A percentile compares a stretch with the other conserved stretches of the same genome.
These are phyloP conservation scores for Diachrysia chrysitis DNA, from an alignment of 2,888 invertebrate genomes.

Conservation along the genomic window DNA sequence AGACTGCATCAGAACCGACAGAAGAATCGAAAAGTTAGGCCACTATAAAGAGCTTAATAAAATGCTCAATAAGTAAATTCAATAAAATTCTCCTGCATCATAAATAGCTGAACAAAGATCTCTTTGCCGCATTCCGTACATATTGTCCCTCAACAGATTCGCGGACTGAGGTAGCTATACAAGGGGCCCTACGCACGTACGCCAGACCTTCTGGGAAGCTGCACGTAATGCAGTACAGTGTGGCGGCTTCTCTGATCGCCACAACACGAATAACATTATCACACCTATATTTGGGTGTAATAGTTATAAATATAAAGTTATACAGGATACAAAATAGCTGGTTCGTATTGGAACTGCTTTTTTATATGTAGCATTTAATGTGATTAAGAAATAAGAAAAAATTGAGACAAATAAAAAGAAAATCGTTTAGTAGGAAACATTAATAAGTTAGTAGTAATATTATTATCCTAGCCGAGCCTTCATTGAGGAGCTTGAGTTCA, in stretches of 20 bases:
- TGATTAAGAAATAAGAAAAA: no score
- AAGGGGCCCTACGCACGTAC: constrained; percentile 61
- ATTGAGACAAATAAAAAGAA: no score
- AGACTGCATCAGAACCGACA: no score
- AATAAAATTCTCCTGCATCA: constrained; percentile 10
- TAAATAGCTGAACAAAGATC: constrained; percentile 29
- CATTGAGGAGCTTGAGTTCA: constrained; percentile 46
- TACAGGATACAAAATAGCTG: neutral
- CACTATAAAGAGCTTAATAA: neutral
- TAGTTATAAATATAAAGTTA: constrained; percentile 15
- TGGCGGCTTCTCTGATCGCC: constrained; percentile 49
- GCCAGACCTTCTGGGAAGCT: constrained; percentile 60
- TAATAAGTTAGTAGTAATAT: neutral
- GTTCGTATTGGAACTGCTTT: neutral
- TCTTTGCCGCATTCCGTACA: constrained; percentile 40
- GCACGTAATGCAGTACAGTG: constrained; percentile 30
- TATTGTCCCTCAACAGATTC: constrained; percentile 41
- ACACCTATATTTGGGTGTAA: constrained; percentile 20
- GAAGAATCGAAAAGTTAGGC: no score
- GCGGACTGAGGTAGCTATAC: constrained; percentile 41
- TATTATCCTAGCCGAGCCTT: constrained; percentile 12
- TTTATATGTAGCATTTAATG: neutral
- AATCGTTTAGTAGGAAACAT: no score
- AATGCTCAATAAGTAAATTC: constrained; percentile 15
- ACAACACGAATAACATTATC: constrained; percentile 26